phyloP scores from a whole-genome alignment of 2,888 invertebrate species.

The Aproaerema taeniolella region DNA sequence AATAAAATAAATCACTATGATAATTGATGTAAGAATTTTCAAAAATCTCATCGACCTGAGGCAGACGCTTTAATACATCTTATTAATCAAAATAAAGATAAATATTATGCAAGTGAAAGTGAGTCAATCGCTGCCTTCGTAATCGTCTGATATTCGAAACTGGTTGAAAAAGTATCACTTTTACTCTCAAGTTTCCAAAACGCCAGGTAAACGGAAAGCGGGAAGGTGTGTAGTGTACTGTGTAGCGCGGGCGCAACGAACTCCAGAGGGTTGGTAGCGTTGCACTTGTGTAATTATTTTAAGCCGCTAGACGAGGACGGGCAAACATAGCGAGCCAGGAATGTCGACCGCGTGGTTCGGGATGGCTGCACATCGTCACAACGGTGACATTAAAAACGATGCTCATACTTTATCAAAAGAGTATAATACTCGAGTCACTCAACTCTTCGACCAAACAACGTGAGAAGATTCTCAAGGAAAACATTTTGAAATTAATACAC shows the following conservation, averaged over 20 bases:
- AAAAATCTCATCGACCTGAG: no score
- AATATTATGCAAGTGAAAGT: constrained; percentile 53
- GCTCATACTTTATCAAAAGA: neutral
- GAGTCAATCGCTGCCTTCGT: constrained; percentile 26
- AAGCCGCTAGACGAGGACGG: constrained; percentile 57
- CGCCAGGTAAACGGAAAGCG: constrained; percentile 33
- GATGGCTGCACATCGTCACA: constrained; percentile 20
- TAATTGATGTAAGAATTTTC: no score
- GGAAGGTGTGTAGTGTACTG: constrained; percentile 11
- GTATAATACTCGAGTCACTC: neutral
- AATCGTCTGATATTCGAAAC: constrained; percentile 34
- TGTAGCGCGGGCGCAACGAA: constrained; percentile 41
- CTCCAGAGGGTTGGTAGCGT: constrained; percentile 38
- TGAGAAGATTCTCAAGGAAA: no score
- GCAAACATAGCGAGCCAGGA: constrained; percentile 56
- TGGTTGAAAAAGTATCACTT: constrained; percentile 42
- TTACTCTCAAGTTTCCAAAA: constrained; percentile 34
- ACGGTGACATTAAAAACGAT: constrained; percentile 3
- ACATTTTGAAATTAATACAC: no score
- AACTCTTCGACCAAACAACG: no score
- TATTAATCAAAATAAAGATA: constrained; percentile 11
- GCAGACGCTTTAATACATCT: no score
- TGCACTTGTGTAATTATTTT: constrained; percentile 74
- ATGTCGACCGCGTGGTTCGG: constrained; percentile 50
- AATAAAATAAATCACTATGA: no score